These are phyloP conservation scores for Andricus grossulariae DNA, from an alignment of 1,140 invertebrate species.

Conservation along the genomic window DNA sequence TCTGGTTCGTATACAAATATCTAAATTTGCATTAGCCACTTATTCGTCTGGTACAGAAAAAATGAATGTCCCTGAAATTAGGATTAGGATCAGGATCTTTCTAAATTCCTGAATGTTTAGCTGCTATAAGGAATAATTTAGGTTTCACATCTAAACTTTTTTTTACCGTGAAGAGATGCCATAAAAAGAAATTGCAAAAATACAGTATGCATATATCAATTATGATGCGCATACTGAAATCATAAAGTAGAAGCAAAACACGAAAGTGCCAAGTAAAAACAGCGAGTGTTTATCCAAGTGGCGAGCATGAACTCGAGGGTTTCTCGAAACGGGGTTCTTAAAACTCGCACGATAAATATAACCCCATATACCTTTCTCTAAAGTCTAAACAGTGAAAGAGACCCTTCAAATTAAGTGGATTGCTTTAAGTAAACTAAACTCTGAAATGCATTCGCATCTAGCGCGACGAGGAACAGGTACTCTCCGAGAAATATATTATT, in stretches of 20 bases:
- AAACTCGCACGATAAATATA: constrained; percentile 9
- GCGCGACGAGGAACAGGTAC: neutral
- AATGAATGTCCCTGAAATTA: no score
- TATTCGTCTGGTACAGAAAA: no score
- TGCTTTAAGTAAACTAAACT: neutral
- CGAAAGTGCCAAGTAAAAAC: constrained; percentile 13
- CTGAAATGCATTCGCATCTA: neutral
- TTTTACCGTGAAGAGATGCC: neutral
- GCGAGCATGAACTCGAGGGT: neutral
- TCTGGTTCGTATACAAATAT: no score
- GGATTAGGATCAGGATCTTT: no score
- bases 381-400: neutral
- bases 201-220: neutral
- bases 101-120: no score
- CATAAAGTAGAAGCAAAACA: neutral
- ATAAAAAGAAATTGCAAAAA: neutral
- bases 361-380: neutral
- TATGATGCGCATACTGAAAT: neutral
- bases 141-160: no score
- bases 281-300: neutral
- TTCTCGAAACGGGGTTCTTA: neutral
- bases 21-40: no score
- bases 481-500: neutral
- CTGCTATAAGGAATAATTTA: no score
- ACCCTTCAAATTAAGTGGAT: neutral